Evolutionary conservation across 1,140 invertebrate genomes (phyloP), one percentile per base, ranked within the genome.

Genomic region (Meloidogyne hapla): DNA sequence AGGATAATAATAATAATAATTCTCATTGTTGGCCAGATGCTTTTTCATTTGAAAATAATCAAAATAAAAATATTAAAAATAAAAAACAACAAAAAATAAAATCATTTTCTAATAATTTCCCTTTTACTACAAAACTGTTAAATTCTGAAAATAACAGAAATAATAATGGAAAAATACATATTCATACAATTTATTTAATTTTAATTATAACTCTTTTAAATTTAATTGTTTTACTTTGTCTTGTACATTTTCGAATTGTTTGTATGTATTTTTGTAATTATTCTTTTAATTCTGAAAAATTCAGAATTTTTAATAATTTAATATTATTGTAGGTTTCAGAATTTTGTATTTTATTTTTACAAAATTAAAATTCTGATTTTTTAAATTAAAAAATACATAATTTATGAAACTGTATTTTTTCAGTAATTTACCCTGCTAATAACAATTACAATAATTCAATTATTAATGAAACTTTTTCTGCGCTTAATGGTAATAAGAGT

Each of bases 241-340:
- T 67, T n/a, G 21, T 67, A 8, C 65, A 67, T 42, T 67, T 67
- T 21, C 23, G 21, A 1, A n/a, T 67, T 33, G 4, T 67, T 42
- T 21, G 65, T 67, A 42, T 18, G 65, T 67, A n/a, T n/a, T n/a
- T n/a, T n/a, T n/a, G n/a, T n/a, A n/a, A n/a, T 42, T 42, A 67
- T n/a, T n/a, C 15, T 3, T 3, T 18, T 38, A n/a, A 18, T 66
- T 65, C 15, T 13, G 13, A n/a, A n/a, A n/a, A n/a, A 25, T 23
- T 67, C 65, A 33, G 40, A 67, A 40, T 18, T 15, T 33, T n/a
- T n/a, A 18, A 38, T 67, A 38, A 33, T 66, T 66, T 40, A 66
- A 12, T 26, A 12, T 13, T 2, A 15, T n/a, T n/a, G n/a, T n/a
- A n/a, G n/a, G n/a, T n/a, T n/a, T 26, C 63, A 65, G 28, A 65